Percentiles rank a stretch among this genome's conserved stretches.
phyloP scores from a whole-genome alignment of 2,888 invertebrate genomes.

The Caenorhabditis imperialis region DNA sequence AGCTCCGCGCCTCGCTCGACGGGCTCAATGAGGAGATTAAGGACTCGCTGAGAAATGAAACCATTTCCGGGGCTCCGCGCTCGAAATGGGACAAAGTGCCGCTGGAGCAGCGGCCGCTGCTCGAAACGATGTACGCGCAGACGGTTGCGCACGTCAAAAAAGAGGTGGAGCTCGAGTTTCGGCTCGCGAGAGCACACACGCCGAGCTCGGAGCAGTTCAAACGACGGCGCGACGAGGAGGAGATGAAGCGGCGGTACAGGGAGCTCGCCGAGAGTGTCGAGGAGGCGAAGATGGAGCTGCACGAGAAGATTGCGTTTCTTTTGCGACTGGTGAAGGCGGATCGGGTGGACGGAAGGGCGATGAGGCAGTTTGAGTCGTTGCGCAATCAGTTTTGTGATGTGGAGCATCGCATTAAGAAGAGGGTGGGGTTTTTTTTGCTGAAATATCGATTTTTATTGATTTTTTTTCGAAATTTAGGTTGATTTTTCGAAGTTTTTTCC shows the following conservation, averaged over 20 bases:
- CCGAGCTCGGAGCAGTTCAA: constrained; percentile 31
- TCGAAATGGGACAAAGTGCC: constrained; percentile 47
- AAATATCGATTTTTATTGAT: too few species aligned
- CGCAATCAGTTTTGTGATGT: constrained; percentile 47
- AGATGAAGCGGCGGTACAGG: constrained; percentile 6
- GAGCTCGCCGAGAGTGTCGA: constrained; percentile 27
- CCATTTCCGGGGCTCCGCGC: constrained; percentile 19
- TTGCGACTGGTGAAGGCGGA: constrained; percentile 26
- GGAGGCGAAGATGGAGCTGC: constrained; percentile 32
- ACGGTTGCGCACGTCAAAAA: constrained; percentile 29
- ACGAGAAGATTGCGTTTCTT: constrained; percentile 30
- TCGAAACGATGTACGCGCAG: constrained; percentile 30
- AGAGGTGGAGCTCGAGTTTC: constrained; percentile 36
- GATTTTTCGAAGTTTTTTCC: too few species aligned
- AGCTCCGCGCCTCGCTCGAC: constrained; percentile 19
- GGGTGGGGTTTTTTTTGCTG: too few species aligned
- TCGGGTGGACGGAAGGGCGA: constrained; percentile 22
- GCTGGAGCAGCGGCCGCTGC: constrained; percentile 26
- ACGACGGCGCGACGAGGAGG: constrained; percentile 34
- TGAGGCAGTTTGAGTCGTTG: constrained; percentile 42
- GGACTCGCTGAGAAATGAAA: constrained; percentile 44
- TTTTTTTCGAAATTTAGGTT: too few species aligned
- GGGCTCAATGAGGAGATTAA: constrained; percentile 45
- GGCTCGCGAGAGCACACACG: constrained; percentile 11
- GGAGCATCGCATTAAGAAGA: constrained; percentile 42